Conservation (phyloP, 2,797 vertebrate species). For the Myotis myotis region DNA sequence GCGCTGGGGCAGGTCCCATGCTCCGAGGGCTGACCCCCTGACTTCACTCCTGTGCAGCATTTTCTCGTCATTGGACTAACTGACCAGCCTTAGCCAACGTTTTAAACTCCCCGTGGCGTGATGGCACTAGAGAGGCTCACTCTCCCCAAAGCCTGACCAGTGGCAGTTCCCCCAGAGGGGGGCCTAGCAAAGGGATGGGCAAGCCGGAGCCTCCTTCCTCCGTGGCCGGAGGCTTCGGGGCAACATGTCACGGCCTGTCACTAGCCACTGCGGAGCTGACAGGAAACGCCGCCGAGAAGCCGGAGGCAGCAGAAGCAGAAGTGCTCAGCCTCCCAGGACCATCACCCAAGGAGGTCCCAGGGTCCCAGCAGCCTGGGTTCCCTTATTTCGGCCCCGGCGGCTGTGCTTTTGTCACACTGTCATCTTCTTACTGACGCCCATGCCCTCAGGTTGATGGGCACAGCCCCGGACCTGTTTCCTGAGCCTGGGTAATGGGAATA, state of each 20-base stretch:
- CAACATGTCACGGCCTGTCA: not conserved
- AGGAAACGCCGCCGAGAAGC: not conserved
- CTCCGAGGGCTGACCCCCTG: not conserved
- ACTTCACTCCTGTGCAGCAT: not conserved
- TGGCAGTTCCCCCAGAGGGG: not conserved
- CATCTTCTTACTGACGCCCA: not conserved
- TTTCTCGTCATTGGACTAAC: not conserved
- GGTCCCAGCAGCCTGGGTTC: not conserved
- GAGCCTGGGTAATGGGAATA: not conserved
- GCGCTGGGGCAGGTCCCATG: fast-evolving
- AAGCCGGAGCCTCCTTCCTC: not conserved
- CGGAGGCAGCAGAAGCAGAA: not conserved
- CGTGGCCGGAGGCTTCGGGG: not conserved
- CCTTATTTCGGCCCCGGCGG: not conserved
- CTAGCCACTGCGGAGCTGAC: not conserved
- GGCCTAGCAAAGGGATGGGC: not conserved
- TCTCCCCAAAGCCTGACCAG: not conserved
- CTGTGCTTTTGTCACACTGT: not conserved
- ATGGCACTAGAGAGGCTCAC: not conserved
- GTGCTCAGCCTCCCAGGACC: not conserved
- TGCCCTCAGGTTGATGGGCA: not conserved
- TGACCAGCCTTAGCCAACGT: not conserved
- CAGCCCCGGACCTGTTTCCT: not conserved
- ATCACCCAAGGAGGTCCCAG: not conserved
- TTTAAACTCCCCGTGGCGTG: not conserved